Evolutionary conservation across 2,113 vertebrate genomes (phyloP).

Genomic region (Cyprinus carpio): DNA sequence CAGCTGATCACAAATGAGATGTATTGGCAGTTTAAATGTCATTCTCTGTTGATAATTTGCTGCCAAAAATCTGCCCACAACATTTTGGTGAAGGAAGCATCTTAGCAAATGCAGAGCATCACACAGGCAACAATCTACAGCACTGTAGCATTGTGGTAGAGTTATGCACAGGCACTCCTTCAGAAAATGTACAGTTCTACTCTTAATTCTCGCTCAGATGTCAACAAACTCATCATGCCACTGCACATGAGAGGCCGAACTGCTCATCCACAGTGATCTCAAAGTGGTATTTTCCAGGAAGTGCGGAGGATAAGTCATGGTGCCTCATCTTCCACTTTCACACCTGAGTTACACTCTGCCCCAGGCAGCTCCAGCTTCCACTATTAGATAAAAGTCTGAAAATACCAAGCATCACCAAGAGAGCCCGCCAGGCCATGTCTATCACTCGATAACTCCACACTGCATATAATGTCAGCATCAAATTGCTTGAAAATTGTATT

Average conservation of each 20-base stretch:
- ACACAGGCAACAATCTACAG: neutral
- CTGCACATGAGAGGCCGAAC: neutral
- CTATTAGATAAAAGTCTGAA: constrained; percentile 34
- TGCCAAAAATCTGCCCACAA: neutral
- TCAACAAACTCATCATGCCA: constrained; percentile 31
- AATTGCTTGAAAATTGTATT: neutral
- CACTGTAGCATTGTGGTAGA: neutral
- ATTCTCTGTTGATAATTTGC: neutral
- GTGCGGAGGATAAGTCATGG: constrained; percentile 36
- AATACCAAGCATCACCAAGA: constrained; percentile 26
- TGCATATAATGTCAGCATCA: neutral
- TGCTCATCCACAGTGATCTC: constrained; percentile 33
- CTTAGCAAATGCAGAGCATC: neutral
- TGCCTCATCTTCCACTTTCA: constrained; percentile 48
- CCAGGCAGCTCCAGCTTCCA: constrained; percentile 23
- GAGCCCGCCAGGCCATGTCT: constrained; percentile 5
- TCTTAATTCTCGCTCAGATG: neutral
- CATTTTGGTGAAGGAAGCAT: neutral
- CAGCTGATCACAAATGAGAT: neutral
- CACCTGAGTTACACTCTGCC: constrained; percentile 41
- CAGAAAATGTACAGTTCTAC: neutral
- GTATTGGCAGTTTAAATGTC: constrained; percentile 1
- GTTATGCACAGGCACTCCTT: neutral
- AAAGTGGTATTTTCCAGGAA: constrained; percentile 40
- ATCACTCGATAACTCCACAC: neutral